phyloP scores from a whole-genome alignment of 2,113 vertebrate species.

The Fukomys damarensis region DNA sequence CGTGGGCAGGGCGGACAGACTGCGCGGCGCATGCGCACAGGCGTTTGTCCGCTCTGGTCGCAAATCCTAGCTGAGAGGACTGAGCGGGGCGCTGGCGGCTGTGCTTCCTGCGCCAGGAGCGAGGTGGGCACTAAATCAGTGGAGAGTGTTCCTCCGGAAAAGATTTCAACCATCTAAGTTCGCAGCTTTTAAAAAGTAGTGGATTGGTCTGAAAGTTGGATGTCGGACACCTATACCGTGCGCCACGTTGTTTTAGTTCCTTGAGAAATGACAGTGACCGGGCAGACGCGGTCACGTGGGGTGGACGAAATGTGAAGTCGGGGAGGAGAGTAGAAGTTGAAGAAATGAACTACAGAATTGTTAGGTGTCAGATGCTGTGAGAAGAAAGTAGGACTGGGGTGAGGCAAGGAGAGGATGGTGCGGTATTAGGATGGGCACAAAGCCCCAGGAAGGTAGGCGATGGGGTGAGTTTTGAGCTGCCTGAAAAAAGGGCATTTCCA shows the following conservation, averaged over 20 bases:
- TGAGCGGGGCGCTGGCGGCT: neutral
- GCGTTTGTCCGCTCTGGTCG: neutral
- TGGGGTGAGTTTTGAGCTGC: neutral
- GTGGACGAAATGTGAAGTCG: fast-evolving
- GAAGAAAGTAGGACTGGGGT: neutral
- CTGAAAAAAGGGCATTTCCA: neutral
- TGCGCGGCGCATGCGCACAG: neutral
- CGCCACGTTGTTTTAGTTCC: neutral
- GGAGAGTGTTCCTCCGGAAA: neutral
- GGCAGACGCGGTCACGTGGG: neutral
- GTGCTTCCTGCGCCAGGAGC: neutral
- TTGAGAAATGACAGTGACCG: neutral
- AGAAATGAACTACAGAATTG: neutral
- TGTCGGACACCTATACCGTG: neutral
- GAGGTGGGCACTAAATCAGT: neutral
- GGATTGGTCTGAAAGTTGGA: neutral
- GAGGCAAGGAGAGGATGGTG: neutral
- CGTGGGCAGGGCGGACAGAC: neutral
- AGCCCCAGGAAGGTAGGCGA: neutral
- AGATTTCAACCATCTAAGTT: neutral
- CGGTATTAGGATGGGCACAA: fast-evolving
- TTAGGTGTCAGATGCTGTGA: neutral
- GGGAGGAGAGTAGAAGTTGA: neutral
- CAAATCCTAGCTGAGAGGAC: no score
- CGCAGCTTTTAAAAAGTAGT: neutral